Percentiles rank a stretch among this genome's conserved stretches.
phyloP scores from a whole-genome alignment of 2,888 invertebrate genomes.

The Limnephilus rhombicus region DNA sequence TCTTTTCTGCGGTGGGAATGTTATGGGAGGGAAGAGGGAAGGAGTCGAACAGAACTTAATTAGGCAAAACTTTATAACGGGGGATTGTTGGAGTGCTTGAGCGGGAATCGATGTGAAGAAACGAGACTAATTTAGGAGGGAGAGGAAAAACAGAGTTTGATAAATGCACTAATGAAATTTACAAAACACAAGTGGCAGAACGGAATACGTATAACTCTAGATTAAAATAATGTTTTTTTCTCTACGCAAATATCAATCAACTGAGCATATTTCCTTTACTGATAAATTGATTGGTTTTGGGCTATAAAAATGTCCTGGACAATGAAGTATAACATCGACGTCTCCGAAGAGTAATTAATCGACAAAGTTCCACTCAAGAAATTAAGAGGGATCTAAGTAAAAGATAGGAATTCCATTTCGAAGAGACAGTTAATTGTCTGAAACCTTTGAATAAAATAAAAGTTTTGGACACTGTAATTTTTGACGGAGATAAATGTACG shows the following conservation, averaged over 20 bases:
- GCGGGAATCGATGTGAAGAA: conserved; percentile 48
- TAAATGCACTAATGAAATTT: conserved; percentile 59
- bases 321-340: not conserved
- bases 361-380: conserved; percentile 10
- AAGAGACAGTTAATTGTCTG: conserved; percentile 36
- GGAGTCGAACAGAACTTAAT: conserved; percentile 65
- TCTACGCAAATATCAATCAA: not conserved
- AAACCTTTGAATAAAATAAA: conserved; percentile 40
- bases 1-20: conserved; percentile 56
- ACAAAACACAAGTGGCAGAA: conserved; percentile 8
- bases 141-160: conserved; percentile 52
- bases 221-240: not conserved
- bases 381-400: conserved; percentile 28
- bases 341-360: not conserved
- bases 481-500: conserved; percentile 47
- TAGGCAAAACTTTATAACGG: conserved; percentile 66
- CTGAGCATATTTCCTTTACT: not conserved
- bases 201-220: not conserved
- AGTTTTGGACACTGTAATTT: conserved; percentile 39
- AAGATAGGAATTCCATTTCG: conserved; percentile 15
- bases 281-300: not conserved
- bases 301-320: not conserved
- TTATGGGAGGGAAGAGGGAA: conserved; percentile 9
- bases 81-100: conserved; percentile 58
- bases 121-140: conserved; percentile 29